Evolutionary conservation across 1,140 invertebrate species (phyloP).

Genomic region (Platyscapa corneri): DNA sequence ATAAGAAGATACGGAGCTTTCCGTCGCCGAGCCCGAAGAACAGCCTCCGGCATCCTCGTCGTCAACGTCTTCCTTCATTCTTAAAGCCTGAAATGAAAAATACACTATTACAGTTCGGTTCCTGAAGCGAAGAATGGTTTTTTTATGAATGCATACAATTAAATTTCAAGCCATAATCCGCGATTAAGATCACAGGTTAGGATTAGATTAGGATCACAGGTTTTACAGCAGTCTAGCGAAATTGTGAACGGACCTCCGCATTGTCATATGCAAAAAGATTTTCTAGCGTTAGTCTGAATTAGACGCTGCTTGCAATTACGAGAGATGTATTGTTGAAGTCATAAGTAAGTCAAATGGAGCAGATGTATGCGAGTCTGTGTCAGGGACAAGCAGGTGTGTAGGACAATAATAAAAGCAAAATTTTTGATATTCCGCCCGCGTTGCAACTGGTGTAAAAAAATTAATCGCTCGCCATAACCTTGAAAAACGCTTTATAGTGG

Average conservation of each 20-base stretch:
- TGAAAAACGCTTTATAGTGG: too few relatives aligned
- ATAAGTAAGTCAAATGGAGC: background rate
- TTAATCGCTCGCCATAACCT: too few relatives aligned
- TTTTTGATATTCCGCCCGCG: too few relatives aligned
- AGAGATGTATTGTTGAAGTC: background rate
- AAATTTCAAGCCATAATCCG: background rate
- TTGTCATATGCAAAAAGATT: background rate
- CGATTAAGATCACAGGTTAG: too few relatives aligned
- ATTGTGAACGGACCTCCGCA: background rate
- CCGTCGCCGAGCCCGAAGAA: slow-evolving; percentile 57
- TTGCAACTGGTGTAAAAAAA: too few relatives aligned
- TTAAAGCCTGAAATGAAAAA: slow-evolving; percentile 45
- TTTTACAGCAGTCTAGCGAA: background rate
- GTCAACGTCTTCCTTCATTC: slow-evolving; percentile 69
- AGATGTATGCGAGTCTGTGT: background rate
- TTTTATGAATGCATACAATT: too few relatives aligned
- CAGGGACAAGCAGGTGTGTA: background rate
- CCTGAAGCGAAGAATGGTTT: too few relatives aligned
- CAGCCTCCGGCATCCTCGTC: slow-evolving; percentile 64
- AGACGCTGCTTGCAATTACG: background rate
- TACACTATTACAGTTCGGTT: too few relatives aligned
- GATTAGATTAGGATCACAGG: background rate
- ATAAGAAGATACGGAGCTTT: slow-evolving; percentile 53
- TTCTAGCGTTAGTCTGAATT: background rate
- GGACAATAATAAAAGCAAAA: too few relatives aligned